Conservation (phyloP, 2,888 invertebrate species). For the Platerodrilus igneus region DNA sequence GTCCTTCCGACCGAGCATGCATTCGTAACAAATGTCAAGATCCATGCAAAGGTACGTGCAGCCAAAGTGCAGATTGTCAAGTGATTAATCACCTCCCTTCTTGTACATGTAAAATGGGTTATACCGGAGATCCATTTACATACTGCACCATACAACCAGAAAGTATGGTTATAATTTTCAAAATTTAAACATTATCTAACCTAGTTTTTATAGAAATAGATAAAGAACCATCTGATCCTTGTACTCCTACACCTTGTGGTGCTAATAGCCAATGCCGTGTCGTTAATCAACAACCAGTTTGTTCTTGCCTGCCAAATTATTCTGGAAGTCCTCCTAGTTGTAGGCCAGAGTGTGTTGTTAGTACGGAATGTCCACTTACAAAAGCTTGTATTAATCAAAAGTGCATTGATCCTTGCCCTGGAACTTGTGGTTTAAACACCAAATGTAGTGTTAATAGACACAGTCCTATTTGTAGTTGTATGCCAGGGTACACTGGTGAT, state of each 20-base stretch:
- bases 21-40: slow-evolving; percentile 65
- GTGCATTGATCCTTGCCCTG: slow-evolving; percentile 68
- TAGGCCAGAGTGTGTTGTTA: slow-evolving; percentile 73
- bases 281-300: slow-evolving; percentile 50
- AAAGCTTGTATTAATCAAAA: slow-evolving; percentile 69
- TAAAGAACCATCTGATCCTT: slow-evolving; percentile 53
- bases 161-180: slow-evolving; percentile 58
- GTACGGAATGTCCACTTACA: slow-evolving; percentile 64
- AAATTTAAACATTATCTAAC: slow-evolving; percentile 29
- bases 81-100: slow-evolving; percentile 64
- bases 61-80: slow-evolving; percentile 62
- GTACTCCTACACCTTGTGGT: slow-evolving; percentile 70
- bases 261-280: slow-evolving; percentile 58
- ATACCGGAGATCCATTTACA: slow-evolving; percentile 63
- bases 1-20: slow-evolving; percentile 63
- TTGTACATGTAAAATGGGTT: slow-evolving; percentile 59
- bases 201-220: slow-evolving; percentile 46
- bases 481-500: slow-evolving; percentile 62
- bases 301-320: slow-evolving; percentile 67
- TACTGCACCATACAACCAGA: slow-evolving; percentile 52
- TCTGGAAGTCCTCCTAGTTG: slow-evolving; percentile 74
- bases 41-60: slow-evolving; percentile 69
- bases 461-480: slow-evolving; percentile 62
- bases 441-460: slow-evolving; percentile 56
- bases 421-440: slow-evolving; percentile 59